Conservation (phyloP, 2,113 vertebrate genomes). For the Neogale vison region DNA sequence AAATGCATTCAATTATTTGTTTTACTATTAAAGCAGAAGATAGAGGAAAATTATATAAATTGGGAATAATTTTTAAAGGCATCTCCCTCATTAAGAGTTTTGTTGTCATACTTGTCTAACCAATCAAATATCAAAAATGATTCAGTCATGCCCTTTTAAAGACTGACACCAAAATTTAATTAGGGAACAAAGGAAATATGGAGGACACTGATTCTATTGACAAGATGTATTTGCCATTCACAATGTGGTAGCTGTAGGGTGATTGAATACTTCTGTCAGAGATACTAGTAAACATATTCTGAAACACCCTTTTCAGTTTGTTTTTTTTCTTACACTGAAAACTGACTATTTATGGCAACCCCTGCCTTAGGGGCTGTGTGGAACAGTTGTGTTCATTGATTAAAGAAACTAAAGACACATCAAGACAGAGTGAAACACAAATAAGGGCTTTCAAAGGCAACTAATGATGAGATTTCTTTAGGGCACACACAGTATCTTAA, state of each 20-base stretch:
- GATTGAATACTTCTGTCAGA: constrained; percentile 67
- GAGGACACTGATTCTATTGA: not conserved
- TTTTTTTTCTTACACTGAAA: constrained; percentile 55
- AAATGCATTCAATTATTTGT: not conserved
- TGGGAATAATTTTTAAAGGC: not conserved
- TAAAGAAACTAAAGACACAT: constrained; percentile 77
- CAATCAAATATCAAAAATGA: not conserved
- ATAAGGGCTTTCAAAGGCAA: constrained; percentile 76
- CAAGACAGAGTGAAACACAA: constrained; percentile 76
- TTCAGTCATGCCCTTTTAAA: not conserved
- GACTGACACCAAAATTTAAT: constrained; percentile 5
- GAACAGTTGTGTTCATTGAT: constrained; percentile 79
- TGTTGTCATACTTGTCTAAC: not conserved
- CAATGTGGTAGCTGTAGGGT: not conserved
- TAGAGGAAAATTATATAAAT: not conserved
- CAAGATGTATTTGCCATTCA: constrained; percentile 20
- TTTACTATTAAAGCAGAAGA: not conserved
- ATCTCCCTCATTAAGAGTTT: not conserved
- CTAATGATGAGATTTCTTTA: constrained; percentile 76
- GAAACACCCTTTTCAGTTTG: not conserved
- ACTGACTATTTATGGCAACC: constrained; percentile 69
- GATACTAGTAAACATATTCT: constrained; percentile 47
- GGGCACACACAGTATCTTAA: constrained; percentile 67
- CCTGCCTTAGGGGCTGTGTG: constrained; percentile 67
- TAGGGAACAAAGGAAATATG: not conserved